Conservation (phyloP, 2,113 vertebrate species). For the Tylochromis polylepis region DNA sequence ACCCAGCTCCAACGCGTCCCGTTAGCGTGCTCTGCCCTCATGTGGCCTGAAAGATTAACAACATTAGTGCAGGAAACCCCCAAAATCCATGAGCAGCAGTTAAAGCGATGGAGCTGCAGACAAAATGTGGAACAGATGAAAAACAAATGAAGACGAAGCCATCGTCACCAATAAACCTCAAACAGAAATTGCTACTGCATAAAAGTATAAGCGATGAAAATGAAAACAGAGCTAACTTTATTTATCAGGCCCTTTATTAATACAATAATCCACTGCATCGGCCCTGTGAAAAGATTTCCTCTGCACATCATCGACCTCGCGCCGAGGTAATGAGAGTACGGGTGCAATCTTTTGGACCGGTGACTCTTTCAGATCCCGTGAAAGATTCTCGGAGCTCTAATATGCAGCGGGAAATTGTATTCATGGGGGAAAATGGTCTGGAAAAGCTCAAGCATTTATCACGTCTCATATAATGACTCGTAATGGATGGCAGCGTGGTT, state of each 20-base stretch:
- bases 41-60: not conserved
- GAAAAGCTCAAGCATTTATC: not conserved
- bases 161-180: accelerated
- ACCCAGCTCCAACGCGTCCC: accelerated
- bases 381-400: not conserved
- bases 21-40: accelerated
- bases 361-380: not conserved
- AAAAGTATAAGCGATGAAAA: not conserved
- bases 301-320: not conserved
- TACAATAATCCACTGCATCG: not conserved
- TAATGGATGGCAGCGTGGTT: not conserved
- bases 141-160: not conserved
- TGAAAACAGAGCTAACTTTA: not conserved
- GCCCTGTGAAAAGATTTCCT: not conserved
- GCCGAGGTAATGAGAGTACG: not conserved
- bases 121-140: not conserved
- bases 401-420: not conserved
- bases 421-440: not conserved
- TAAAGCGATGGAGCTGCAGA: not conserved
- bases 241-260: not conserved
- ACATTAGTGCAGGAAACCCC: not conserved
- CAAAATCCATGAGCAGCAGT: not conserved
- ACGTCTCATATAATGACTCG: not conserved
- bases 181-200: not conserved
- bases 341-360: not conserved